Evolutionary conservation across 2,113 vertebrate genomes (phyloP).

Genomic region (Tichodroma muraria): DNA sequence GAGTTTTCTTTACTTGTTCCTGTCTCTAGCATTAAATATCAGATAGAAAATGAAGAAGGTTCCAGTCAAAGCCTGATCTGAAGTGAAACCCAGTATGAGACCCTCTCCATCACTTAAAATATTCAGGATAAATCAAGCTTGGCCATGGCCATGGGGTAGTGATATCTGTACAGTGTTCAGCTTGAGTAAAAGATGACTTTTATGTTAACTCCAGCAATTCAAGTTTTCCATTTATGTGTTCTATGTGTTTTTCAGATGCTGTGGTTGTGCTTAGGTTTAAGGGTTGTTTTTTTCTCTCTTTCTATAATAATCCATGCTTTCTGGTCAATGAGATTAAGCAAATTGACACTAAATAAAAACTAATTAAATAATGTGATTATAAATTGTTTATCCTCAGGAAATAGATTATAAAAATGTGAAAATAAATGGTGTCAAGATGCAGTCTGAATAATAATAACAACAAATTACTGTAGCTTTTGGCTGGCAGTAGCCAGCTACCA

Average conservation of each 20-base stretch:
- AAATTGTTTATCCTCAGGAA: not conserved
- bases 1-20: not conserved
- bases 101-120: not conserved
- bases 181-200: not conserved
- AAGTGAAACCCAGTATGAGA: not conserved
- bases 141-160: not conserved
- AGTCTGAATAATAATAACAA: not conserved
- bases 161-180: not conserved
- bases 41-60: not conserved
- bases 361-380: conserved; percentile 10
- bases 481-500: not conserved
- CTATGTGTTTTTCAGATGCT: not conserved
- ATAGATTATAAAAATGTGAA: not conserved
- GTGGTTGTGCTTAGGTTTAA: not conserved
- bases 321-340: not conserved
- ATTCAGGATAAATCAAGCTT: not conserved
- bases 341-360: conserved; percentile 2
- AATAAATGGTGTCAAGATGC: not conserved
- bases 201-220: not conserved
- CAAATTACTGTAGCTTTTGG: not conserved
- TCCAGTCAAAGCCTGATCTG: not conserved
- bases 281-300: not conserved
- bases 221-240: not conserved
- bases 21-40: not conserved
- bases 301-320: not conserved